Conservation (phyloP, 2,113 vertebrate genomes). For the Mungos mungo region DNA sequence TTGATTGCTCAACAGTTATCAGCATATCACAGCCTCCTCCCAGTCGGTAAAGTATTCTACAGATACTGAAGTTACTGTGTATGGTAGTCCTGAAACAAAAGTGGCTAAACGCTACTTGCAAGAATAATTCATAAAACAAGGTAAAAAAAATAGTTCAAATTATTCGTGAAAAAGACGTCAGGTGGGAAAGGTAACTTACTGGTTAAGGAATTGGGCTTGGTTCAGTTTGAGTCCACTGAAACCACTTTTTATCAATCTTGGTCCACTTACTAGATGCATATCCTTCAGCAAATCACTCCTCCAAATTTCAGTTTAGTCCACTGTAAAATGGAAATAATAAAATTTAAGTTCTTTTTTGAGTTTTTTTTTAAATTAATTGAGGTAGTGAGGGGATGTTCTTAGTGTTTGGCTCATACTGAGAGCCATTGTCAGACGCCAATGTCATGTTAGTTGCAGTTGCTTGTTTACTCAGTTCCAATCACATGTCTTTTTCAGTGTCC, state of each 20-base stretch:
- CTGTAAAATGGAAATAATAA: not conserved
- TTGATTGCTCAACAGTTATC: not conserved
- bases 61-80: rapidly evolving
- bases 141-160: not conserved
- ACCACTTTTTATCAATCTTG: too few species aligned
- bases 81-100: not conserved
- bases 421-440: too few species aligned
- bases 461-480: not conserved
- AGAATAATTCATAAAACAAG: not conserved
- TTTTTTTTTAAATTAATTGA: not conserved
- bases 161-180: not conserved
- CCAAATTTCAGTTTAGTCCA: not conserved
- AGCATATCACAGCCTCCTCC: not conserved
- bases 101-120: not conserved
- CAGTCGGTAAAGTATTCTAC: not conserved
- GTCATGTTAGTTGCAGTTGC: not conserved
- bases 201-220: not conserved
- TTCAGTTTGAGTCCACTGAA: not conserved
- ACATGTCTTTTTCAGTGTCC: not conserved
- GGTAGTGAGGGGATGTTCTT: not conserved
- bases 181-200: not conserved
- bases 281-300: not conserved
- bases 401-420: not conserved
- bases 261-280: not conserved
- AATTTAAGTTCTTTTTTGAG: not conserved